Percentiles rank a stretch among this genome's conserved stretches.
Conservation (phyloP, 2,797 vertebrate genomes). For the Eulemur rubriventer region DNA sequence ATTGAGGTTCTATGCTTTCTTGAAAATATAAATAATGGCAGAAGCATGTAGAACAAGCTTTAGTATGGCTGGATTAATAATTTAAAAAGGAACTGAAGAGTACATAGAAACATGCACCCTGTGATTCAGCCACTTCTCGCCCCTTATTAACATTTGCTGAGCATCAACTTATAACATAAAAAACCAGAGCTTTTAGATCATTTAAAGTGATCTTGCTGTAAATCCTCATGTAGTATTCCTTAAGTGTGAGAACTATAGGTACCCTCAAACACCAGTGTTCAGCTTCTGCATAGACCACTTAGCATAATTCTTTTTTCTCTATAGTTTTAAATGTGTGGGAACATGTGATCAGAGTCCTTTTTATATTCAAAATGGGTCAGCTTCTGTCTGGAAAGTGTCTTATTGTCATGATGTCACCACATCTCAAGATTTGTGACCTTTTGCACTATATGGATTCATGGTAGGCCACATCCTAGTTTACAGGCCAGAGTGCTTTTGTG, state of each 20-base stretch:
- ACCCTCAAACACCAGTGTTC: constrained; percentile 74
- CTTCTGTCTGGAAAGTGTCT: constrained; percentile 96
- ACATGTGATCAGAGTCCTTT: constrained; percentile 94
- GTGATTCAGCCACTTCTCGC: constrained; percentile 52
- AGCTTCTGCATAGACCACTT: constrained; percentile 75
- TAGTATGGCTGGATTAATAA: constrained; percentile 60
- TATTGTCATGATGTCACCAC: constrained; percentile 99
- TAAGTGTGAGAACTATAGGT: constrained; percentile 79
- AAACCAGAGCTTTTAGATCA: constrained; percentile 69
- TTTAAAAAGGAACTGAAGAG: constrained; percentile 58
- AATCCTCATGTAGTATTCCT: constrained; percentile 64
- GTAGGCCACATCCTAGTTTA: constrained; percentile 88
- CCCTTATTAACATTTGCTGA: constrained; percentile 75
- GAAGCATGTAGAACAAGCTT: constrained; percentile 61
- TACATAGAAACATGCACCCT: not conserved
- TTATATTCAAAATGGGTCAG: constrained; percentile 94
- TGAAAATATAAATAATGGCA: constrained; percentile 70
- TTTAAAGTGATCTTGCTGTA: constrained; percentile 64
- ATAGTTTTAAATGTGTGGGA: constrained; percentile 94
- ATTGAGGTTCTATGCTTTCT: constrained; percentile 40
- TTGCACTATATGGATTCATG: constrained; percentile 96
- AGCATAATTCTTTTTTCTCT: constrained; percentile 82
- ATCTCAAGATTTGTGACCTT: constrained; percentile 98
- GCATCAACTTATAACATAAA: constrained; percentile 67
- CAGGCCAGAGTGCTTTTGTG: constrained; percentile 92